phyloP scores from a whole-genome alignment of 2,888 invertebrate genomes.

The Dicranocentrus wangi region DNA sequence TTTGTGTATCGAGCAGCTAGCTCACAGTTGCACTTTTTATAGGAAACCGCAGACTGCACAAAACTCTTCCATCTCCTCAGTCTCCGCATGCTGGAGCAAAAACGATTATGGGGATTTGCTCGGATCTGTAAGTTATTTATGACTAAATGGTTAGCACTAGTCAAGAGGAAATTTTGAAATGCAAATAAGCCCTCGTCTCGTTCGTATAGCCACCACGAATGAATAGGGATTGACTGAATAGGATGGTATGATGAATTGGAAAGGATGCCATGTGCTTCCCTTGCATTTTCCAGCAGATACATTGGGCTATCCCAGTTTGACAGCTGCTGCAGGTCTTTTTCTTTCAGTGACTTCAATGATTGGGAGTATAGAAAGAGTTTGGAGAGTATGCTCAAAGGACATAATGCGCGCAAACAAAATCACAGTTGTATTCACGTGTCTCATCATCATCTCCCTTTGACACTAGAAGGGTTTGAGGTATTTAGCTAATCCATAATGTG shows the following conservation, averaged over 20 bases:
- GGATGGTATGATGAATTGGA: conserved; percentile 55
- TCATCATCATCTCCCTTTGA: no score
- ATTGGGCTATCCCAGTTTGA: conserved; percentile 48
- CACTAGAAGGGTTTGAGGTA: conserved; percentile 41
- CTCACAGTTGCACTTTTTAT: conserved; percentile 7
- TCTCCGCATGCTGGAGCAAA: conserved; percentile 27
- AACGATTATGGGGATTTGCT: conserved; percentile 54
- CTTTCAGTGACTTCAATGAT: conserved; percentile 11
- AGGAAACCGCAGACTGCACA: not conserved
- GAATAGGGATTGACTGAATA: conserved; percentile 40
- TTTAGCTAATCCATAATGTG: conserved; percentile 16
- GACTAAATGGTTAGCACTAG: conserved; percentile 41
- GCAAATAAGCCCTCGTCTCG: conserved; percentile 61
- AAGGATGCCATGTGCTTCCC: conserved; percentile 42
- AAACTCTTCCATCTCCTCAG: conserved; percentile 20
- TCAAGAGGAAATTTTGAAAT: conserved; percentile 48
- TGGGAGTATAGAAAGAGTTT: no score
- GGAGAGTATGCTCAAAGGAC: no score
- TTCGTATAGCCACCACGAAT: conserved; percentile 9
- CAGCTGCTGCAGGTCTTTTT: conserved; percentile 39
- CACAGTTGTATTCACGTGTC: conserved; percentile 34
- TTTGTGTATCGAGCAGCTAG: not conserved
- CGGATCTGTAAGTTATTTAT: conserved; percentile 48
- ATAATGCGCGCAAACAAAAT: conserved; percentile 11
- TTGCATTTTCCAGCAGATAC: not conserved